Base-by-base conservation (phyloP, 2,888 invertebrate species). In the Synergus japonicus region DNA sequence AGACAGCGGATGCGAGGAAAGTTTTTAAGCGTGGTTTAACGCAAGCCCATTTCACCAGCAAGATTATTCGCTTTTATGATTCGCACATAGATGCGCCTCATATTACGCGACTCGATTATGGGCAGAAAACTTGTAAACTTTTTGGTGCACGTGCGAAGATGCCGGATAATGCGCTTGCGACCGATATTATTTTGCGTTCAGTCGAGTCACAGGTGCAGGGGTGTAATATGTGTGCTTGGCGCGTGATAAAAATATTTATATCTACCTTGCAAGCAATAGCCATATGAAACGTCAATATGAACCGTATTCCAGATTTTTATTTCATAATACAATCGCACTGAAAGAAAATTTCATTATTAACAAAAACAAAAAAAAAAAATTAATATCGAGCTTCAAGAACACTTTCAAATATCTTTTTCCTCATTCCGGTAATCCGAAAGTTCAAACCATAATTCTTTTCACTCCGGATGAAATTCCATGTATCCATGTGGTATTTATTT, bases 61-160 rank as follows among this genome's bases (percentile, higher is more conserved):
- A 73, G 73, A 54, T 73, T 73, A 73, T 73, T 73, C 37, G 37
- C 37, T 73, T 73, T 73, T 73, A 73, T 73, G 73, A 73, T 73
- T 54, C 37, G 54, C 73, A 73, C 73, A 22, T 73, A 73, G 73
- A 73, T 73, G 73, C 49, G 37, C 73, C 73, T 54, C 73, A 73
- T 73, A 73, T 73, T 73, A 73, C 54, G 73, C 73, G 73, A 73
- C 54, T 73, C 73, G 73, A 73, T 73, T 73, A 73, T 73, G 73
- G 54, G 73, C 54, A 54, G 54, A 73, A 73, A 73, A 73, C 73
- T 73, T 73, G 73, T 73, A 73, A 73, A 54, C 15, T 73, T 69
- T 73, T 73, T 54, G 73, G 49, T 73, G 73, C 73, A 73, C 73
- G 73, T 73, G 54, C 73, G n/a, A 54, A 73, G 49, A 73, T 73